Base-by-base conservation (phyloP, 2,113 vertebrate genomes). In the Pipa parva region DNA sequence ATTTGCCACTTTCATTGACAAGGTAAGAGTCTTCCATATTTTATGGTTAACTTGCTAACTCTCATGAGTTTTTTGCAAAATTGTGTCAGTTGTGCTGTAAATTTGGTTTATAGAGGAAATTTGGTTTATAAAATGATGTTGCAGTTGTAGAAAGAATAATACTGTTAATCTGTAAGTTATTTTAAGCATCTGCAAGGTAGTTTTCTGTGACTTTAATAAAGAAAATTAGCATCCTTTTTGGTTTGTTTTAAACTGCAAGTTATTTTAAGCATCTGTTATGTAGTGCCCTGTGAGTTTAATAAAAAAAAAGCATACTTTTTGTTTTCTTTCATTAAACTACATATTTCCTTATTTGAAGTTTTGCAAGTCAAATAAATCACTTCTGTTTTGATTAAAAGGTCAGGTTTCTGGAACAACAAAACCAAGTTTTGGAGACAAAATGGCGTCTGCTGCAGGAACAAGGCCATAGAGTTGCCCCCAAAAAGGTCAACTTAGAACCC, bases 361-460 rank as follows among this genome's bases (percentile, higher is more conserved):
- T 39, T 39, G 4, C 12, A 1, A 15, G 15, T 13, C 17, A 39
- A 15, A 39, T 13, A 13, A n/a, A 22, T 51, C 6, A 33, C 31
- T 20, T 48, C 2, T 21, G 1, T 59, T 10, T 55, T 17, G 51
- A 4, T 50, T 72, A n/a, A 61, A 74, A 91, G 97, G 95, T 98
- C 18, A 88, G 94, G 21, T 95, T 94, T 76, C 77, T 99, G 83
- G 96, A 99, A 71, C 95, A 99, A n/a, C n/a, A n/a, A n/a, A n/a
- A n/a, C n/a, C n/a, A n/a, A n/a, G n/a, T n/a, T n/a, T 78, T 99
- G 82, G 95, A 98, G 78, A 97, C 96, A 80, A 97, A 98, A 75
- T 98, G 95, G 95, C 80, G 56, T 5, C 87, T 97, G 55, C 88
- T 98, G 31, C 94, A 98, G 73, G 89, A 90, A 22, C 93, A 97